These are phyloP conservation scores for Elaphurus davidianus DNA, from an alignment of 2,113 vertebrate species.

Conservation along the genomic window DNA sequence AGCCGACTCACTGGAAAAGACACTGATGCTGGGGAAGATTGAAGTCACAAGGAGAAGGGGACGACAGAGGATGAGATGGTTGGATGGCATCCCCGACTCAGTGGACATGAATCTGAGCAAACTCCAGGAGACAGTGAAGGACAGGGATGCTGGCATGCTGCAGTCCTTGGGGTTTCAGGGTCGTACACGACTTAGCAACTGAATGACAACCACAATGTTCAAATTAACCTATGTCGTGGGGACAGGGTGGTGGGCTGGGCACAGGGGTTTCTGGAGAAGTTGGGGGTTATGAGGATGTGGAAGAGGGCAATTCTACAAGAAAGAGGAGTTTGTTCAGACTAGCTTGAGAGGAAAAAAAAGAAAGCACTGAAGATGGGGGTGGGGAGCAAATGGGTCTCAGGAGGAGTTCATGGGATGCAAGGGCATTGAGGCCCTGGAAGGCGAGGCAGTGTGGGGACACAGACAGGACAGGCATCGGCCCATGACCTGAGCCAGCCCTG, in stretches of 20 bases:
- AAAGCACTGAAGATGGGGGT: neutral
- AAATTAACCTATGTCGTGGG: rapidly evolving
- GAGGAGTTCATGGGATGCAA: neutral
- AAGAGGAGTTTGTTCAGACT: neutral
- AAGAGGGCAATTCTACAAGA: neutral
- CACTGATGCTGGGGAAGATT: neutral
- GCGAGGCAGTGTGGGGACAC: neutral
- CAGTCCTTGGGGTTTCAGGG: neutral
- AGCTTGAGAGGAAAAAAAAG: neutral
- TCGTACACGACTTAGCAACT: rapidly evolving
- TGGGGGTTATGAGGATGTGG: neutral
- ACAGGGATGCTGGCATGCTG: neutral
- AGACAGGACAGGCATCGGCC: neutral
- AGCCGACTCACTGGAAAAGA: neutral
- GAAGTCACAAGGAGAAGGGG: neutral
- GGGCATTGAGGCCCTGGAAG: neutral
- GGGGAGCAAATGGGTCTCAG: neutral
- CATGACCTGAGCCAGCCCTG: neutral
- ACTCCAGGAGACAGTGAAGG: neutral
- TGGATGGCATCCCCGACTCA: neutral
- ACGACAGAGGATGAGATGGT: neutral
- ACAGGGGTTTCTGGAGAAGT: neutral
- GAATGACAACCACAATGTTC: neutral
- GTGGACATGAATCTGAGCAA: neutral
- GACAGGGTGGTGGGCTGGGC: neutral